These are phyloP conservation scores for Clostera curtula DNA, from an alignment of 2,888 invertebrate species.

Conservation along the genomic window DNA sequence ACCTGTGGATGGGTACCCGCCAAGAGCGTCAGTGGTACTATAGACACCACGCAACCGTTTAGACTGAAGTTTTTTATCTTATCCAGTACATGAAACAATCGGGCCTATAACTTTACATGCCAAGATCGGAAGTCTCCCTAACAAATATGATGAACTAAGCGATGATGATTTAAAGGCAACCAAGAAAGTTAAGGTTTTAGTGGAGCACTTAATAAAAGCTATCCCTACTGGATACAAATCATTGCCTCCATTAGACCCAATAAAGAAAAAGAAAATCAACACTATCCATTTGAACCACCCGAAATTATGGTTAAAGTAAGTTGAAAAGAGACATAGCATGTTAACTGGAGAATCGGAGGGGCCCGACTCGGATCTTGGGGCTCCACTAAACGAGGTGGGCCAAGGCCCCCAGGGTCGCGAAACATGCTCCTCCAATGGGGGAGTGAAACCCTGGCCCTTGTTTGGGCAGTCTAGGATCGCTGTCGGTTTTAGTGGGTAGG, in stretches of 20 bases:
- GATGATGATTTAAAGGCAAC: not conserved
- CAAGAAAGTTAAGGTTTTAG: not conserved
- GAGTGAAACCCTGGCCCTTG: too few species aligned
- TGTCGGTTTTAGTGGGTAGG: too few species aligned
- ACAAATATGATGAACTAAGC: not conserved
- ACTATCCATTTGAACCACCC: not conserved
- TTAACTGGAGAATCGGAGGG: too few species aligned
- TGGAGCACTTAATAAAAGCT: not conserved
- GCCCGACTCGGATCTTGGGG: too few species aligned
- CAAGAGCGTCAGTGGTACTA: too few species aligned
- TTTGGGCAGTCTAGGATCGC: too few species aligned
- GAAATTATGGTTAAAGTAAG: conserved; percentile 1
- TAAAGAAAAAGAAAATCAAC: not conserved
- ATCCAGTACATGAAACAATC: not conserved
- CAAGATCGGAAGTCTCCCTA: not conserved
- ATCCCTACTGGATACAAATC: not conserved
- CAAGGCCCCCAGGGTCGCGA: too few species aligned
- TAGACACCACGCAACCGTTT: not conserved
- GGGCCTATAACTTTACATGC: not conserved
- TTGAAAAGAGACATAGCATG: too few species aligned
- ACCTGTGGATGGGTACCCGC: too few species aligned
- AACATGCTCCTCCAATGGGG: too few species aligned
- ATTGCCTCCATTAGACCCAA: not conserved
- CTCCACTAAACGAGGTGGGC: too few species aligned
- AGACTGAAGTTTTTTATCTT: not conserved